These are phyloP conservation scores for Amphiprion ocellaris DNA, from an alignment of 2,113 vertebrate genomes.

Conservation along the genomic window DNA sequence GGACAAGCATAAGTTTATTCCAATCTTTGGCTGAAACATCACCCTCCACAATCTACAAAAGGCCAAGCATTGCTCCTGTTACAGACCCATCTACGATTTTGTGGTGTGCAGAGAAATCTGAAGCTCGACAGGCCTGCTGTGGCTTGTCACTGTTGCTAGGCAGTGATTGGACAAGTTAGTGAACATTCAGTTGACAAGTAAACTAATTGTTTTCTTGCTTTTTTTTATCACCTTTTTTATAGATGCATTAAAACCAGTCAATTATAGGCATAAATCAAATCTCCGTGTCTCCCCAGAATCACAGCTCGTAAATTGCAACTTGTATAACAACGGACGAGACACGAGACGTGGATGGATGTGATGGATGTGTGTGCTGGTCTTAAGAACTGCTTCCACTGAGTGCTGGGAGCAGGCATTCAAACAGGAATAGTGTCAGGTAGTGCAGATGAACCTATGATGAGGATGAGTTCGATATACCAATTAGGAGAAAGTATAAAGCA, in stretches of 20 bases:
- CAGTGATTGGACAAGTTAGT: neutral
- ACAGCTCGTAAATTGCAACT: neutral
- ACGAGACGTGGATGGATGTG: neutral
- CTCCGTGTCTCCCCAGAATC: neutral
- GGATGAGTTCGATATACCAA: neutral
- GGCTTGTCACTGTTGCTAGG: neutral
- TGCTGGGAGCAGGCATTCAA: constrained; percentile 2
- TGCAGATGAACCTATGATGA: neutral
- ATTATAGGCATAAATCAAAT: neutral
- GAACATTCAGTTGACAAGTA: neutral
- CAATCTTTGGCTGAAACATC: too few species aligned
- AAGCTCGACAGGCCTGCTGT: neutral
- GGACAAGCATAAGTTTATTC: too few species aligned
- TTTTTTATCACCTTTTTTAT: too few species aligned
- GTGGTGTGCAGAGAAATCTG: neutral
- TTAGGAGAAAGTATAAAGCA: neutral
- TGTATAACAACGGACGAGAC: neutral
- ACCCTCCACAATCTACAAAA: too few species aligned
- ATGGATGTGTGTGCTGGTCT: neutral
- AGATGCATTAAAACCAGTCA: too few species aligned
- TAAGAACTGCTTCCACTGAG: neutral
- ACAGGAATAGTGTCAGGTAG: neutral
- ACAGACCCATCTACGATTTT: too few species aligned
- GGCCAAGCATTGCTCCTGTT: too few species aligned
- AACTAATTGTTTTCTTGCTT: neutral